A percentile compares a stretch with the other conserved stretches of the same genome.
phyloP scores from a whole-genome alignment of 2,113 vertebrate species.

The Conger conger region DNA sequence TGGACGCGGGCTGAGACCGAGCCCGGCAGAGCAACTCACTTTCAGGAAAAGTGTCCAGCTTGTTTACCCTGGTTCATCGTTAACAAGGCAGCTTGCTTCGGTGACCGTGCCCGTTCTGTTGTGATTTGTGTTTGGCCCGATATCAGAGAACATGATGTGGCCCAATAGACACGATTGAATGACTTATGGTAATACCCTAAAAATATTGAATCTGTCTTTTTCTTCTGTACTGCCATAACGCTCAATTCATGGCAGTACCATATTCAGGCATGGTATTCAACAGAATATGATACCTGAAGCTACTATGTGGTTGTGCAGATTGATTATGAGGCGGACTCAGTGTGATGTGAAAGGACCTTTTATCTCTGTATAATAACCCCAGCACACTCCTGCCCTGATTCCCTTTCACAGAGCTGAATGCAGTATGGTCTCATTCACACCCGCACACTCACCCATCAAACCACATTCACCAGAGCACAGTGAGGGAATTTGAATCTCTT shows the following conservation, averaged over 20 bases:
- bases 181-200: background rate
- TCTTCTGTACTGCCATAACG: no score
- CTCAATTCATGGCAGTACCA: no score
- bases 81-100: background rate
- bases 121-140: background rate
- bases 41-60: background rate
- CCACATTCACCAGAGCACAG: background rate
- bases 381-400: background rate
- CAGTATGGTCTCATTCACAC: background rate
- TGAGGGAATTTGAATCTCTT: background rate
- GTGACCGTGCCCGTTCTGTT: background rate
- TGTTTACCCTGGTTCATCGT: background rate
- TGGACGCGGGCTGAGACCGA: background rate
- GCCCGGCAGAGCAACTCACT: background rate
- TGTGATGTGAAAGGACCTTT: background rate
- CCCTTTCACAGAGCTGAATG: background rate
- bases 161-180: background rate
- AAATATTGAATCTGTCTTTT: background rate
- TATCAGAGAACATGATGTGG: background rate
- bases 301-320: background rate
- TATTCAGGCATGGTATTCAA: no score
- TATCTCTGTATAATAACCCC: background rate
- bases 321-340: background rate
- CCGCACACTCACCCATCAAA: background rate
- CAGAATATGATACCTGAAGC: background rate